A percentile compares a stretch with the other conserved stretches of the same genome.
Conservation (phyloP, 2,113 vertebrate species). For the Lamprologus callipterus region DNA sequence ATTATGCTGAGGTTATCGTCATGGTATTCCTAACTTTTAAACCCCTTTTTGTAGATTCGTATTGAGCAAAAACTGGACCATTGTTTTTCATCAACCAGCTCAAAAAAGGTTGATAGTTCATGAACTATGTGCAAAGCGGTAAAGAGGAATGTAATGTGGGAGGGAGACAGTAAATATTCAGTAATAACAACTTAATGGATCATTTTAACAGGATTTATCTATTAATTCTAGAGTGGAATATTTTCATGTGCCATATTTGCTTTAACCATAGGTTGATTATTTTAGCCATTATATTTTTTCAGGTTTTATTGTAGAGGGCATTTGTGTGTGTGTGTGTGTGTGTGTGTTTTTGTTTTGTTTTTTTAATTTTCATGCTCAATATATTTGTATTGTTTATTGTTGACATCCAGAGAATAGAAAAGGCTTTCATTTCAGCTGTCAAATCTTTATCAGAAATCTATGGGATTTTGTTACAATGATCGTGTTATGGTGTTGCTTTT, state of each 20-base stretch:
- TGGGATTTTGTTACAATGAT: not conserved
- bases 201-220: not conserved
- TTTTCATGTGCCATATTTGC: not conserved
- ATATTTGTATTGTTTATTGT: not conserved
- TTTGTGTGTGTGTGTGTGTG: not conserved
- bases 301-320: not conserved
- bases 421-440: not conserved
- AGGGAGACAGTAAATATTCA: not conserved
- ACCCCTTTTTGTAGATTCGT: not conserved
- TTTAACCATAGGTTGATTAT: not conserved
- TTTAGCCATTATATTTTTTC: not conserved
- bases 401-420: not conserved
- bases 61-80: not conserved
- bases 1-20: not conserved
- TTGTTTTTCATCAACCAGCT: not conserved
- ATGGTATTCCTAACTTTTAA: not conserved
- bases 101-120: not conserved
- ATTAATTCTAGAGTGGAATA: not conserved
- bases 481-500: not conserved
- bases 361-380: not conserved
- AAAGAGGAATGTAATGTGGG: not conserved
- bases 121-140: not conserved
- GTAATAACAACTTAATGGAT: not conserved
- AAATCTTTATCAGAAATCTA: not conserved
- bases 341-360: rapidly evolving